Conservation (phyloP, 2,797 vertebrate species). For the Falco biarmicus region DNA sequence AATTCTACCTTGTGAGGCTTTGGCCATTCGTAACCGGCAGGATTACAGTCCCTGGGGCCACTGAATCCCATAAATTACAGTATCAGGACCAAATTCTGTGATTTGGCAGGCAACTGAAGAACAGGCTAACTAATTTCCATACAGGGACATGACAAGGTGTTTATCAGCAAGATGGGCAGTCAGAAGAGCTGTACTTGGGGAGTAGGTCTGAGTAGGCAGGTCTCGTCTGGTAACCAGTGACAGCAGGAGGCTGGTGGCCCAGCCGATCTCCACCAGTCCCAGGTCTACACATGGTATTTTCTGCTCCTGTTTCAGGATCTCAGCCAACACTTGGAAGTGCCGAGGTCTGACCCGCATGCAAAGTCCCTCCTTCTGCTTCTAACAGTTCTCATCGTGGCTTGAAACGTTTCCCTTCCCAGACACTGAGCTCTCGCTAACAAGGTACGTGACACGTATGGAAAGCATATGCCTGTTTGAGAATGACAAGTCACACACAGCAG, state of each 20-base stretch:
- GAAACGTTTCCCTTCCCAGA: background rate
- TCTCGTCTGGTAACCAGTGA: background rate
- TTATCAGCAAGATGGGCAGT: background rate
- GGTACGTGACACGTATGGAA: rapidly evolving
- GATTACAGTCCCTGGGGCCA: background rate
- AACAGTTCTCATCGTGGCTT: background rate
- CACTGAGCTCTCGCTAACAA: background rate
- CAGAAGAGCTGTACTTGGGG: background rate
- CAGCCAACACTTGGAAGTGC: background rate
- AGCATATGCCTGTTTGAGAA: background rate
- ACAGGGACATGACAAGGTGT: background rate
- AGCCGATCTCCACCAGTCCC: background rate
- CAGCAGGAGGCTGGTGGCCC: background rate
- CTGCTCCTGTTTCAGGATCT: background rate
- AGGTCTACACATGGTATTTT: background rate
- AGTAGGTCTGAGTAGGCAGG: background rate
- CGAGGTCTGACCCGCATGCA: background rate
- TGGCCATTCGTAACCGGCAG: background rate
- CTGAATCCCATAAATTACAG: background rate
- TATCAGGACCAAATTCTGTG: background rate
- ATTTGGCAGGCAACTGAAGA: background rate
- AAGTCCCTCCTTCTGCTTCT: background rate
- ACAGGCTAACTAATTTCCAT: background rate
- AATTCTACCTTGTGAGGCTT: background rate
- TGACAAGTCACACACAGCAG: background rate